A percentile compares a stretch with the other conserved stretches of the same genome.
Conservation (phyloP, 2,113 vertebrate genomes). For the Typhlomys cinereus region DNA sequence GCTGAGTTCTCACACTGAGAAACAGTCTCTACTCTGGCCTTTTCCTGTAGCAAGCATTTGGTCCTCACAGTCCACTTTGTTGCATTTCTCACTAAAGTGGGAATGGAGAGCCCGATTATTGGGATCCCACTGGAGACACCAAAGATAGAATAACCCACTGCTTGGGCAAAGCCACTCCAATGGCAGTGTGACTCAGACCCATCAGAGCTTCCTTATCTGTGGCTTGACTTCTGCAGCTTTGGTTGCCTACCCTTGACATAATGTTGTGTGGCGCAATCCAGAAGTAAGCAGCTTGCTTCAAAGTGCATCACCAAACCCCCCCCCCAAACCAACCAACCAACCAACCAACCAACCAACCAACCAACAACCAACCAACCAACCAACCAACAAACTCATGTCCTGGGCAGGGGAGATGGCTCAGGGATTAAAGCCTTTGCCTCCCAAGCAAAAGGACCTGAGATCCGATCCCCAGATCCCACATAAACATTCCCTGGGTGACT, state of each 20-base stretch:
- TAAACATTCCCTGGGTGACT: too few relatives aligned
- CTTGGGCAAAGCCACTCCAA: neutral
- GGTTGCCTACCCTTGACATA: neutral
- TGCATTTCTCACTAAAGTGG: neutral
- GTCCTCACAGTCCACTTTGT: neutral
- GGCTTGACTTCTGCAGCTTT: neutral
- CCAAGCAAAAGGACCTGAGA: too few relatives aligned
- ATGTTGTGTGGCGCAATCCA: neutral
- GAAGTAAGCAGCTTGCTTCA: neutral
- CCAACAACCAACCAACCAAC: too few relatives aligned
- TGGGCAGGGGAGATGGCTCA: too few relatives aligned
- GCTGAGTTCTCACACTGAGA: neutral
- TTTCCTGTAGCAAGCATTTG: neutral
- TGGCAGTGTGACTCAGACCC: neutral
- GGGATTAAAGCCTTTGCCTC: too few relatives aligned
- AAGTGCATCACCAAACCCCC: too few relatives aligned
- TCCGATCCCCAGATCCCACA: too few relatives aligned
- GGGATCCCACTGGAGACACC: neutral
- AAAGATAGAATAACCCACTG: neutral
- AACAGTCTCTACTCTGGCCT: neutral
- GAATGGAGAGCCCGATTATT: neutral
- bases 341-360: too few relatives aligned
- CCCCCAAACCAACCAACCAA: too few relatives aligned
- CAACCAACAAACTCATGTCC: neutral
- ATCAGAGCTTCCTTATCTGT: neutral